phyloP scores from a whole-genome alignment of 2,797 vertebrate species.

The Hapalemur alaotrensis region DNA sequence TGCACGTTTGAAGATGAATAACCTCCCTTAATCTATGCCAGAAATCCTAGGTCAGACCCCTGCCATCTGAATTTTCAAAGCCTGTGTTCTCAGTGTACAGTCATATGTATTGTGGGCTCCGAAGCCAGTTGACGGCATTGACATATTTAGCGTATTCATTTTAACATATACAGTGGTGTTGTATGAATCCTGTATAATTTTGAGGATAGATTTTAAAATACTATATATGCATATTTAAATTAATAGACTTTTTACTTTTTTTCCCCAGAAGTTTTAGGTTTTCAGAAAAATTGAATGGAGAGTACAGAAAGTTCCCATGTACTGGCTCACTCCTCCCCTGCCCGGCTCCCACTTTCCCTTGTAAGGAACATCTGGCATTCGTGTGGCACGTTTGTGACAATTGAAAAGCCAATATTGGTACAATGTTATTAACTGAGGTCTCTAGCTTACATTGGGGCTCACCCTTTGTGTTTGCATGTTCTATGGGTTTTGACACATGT shows the following conservation, averaged over 20 bases:
- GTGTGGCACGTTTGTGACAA: neutral
- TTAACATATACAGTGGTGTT: neutral
- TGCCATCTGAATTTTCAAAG: neutral
- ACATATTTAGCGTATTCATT: neutral
- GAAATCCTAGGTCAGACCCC: neutral
- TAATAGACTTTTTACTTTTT: neutral
- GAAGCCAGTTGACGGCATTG: rapidly evolving
- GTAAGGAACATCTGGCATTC: neutral
- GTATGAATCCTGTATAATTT: neutral
- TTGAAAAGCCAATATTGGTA: rapidly evolving
- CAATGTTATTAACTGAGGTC: rapidly evolving
- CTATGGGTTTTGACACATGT: neutral
- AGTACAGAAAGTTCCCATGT: neutral
- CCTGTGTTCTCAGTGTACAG: rapidly evolving
- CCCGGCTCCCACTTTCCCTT: rapidly evolving
- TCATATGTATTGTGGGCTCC: neutral
- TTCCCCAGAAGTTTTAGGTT: neutral
- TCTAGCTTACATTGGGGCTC: neutral
- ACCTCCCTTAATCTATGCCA: neutral
- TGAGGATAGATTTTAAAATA: neutral
- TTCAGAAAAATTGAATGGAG: neutral
- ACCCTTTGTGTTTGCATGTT: neutral
- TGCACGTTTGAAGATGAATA: neutral
- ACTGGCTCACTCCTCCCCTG: too few relatives aligned
- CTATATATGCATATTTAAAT: neutral